Conservation (phyloP, 2,797 vertebrate genomes). For the Bradypodion ventrale region DNA sequence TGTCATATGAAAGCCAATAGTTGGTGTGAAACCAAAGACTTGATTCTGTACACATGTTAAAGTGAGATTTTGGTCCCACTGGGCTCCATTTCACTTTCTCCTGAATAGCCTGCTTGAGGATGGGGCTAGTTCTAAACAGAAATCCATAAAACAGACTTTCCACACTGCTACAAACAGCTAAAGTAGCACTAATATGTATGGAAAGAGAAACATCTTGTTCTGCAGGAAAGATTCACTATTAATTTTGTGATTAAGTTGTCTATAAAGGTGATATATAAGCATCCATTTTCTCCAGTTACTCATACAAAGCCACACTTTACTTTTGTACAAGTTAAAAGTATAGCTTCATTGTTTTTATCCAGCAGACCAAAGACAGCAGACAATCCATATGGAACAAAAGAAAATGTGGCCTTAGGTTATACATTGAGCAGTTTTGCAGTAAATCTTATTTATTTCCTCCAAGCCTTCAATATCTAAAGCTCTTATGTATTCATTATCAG, state of each 20-base stretch:
- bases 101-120: not conserved
- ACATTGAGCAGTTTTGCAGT: constrained; percentile 62
- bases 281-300: constrained; percentile 61
- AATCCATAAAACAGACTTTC: constrained; percentile 3
- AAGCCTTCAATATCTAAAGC: constrained; percentile 68
- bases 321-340: constrained; percentile 60
- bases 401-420: constrained; percentile 52
- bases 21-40: not conserved
- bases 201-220: constrained; percentile 43
- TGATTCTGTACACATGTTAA: not conserved
- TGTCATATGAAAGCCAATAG: not conserved
- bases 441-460: constrained; percentile 70
- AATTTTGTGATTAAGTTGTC: constrained; percentile 57
- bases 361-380: constrained; percentile 53
- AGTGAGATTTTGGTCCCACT: not conserved
- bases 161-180: not conserved
- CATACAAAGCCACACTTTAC: constrained; percentile 51
- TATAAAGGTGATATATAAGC: constrained; percentile 58
- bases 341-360: constrained; percentile 60
- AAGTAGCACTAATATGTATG: not conserved
- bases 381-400: constrained; percentile 45
- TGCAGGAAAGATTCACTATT: constrained; percentile 29
- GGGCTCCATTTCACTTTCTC: not conserved
- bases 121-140: not conserved
- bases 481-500: constrained; percentile 74